Conservation (phyloP, 2,888 invertebrate genomes). For the Frankliniella intonsa region DNA sequence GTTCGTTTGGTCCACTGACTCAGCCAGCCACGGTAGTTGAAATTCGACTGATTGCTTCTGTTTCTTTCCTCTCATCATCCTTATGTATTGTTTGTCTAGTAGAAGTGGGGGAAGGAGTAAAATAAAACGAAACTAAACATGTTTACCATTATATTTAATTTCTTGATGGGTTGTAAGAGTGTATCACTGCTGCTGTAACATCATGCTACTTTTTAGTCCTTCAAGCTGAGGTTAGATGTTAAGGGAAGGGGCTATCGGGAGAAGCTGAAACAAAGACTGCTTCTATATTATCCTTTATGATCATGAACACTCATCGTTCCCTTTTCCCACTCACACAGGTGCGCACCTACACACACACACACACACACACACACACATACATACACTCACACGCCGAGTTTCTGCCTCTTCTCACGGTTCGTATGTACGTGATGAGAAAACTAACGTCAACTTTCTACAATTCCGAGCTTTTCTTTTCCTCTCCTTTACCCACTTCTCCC, state of each 20-base stretch:
- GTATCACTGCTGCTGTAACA: no score
- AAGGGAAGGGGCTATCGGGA: background rate
- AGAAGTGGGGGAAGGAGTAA: no score
- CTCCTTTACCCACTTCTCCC: background rate
- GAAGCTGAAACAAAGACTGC: background rate
- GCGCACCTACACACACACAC: background rate
- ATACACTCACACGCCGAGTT: background rate
- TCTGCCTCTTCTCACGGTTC: conserved; percentile 2
- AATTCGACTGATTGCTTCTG: no score
- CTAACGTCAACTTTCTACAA: conserved; percentile 13
- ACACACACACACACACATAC: background rate
- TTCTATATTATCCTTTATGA: background rate
- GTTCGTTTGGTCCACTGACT: no score
- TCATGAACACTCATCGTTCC: conserved; percentile 4
- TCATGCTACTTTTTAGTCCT: no score
- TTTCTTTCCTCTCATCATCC: no score
- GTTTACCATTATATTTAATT: no score
- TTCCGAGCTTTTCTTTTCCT: conserved; percentile 1
- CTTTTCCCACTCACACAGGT: background rate
- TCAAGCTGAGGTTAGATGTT: no score
- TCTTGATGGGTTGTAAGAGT: no score
- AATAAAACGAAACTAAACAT: no score
- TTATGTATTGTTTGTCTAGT: no score
- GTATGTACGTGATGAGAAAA: conserved; percentile 15
- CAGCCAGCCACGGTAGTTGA: no score